A percentile compares a stretch with the other conserved stretches of the same genome.
These are phyloP conservation scores for Sarotherodon lohbergeri DNA, from an alignment of 2,113 vertebrate genomes.

Conservation along the genomic window DNA sequence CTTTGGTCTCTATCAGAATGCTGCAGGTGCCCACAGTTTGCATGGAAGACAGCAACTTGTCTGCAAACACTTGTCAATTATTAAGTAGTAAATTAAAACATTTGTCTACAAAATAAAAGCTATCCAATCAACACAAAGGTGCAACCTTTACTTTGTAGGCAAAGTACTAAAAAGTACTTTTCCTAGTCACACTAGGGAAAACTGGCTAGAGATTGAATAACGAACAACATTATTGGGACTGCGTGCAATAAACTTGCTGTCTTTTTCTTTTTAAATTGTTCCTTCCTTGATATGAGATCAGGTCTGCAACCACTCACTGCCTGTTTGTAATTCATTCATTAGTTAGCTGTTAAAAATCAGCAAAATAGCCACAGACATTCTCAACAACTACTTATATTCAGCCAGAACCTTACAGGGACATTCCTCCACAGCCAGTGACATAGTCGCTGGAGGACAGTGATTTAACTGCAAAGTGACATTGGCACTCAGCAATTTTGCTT, in stretches of 20 bases:
- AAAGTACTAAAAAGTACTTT: background rate
- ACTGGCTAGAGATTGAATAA: background rate
- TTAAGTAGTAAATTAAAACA: background rate
- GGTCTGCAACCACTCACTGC: background rate
- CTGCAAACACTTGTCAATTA: background rate
- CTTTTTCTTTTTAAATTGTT: background rate
- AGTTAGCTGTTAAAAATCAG: background rate
- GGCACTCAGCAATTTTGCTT: background rate
- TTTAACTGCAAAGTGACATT: background rate
- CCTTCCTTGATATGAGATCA: background rate
- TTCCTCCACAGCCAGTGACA: background rate
- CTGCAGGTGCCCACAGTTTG: background rate
- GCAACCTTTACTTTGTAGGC: background rate
- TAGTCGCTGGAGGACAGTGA: background rate
- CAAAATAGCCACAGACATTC: background rate
- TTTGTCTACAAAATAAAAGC: background rate
- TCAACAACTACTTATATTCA: background rate
- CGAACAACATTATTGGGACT: background rate
- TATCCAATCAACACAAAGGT: background rate
- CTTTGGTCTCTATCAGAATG: background rate
- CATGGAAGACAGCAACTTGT: background rate
- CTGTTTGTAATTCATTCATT: background rate
- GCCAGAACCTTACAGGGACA: background rate
- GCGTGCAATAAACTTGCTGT: background rate
- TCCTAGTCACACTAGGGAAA: background rate